Conservation (phyloP, 2,113 vertebrate genomes). For the Solea senegalensis region DNA sequence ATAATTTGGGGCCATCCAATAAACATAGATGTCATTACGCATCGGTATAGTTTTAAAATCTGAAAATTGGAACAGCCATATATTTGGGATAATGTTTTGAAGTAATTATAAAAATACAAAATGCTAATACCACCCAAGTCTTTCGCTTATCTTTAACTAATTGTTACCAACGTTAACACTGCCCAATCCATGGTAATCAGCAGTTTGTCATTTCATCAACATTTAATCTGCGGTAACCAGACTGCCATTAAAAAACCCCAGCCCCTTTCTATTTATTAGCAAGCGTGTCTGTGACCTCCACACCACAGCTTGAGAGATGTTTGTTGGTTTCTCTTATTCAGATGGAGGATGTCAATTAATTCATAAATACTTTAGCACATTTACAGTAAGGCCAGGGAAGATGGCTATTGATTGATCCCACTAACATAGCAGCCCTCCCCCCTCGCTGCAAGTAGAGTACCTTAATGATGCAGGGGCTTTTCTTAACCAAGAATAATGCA, state of each 20-base stretch:
- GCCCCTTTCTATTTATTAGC: slow-evolving; percentile 78
- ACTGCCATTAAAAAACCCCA: slow-evolving; percentile 39
- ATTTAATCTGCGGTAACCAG: slow-evolving; percentile 36
- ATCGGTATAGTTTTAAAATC: too few relatives aligned
- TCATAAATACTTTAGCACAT: slow-evolving; percentile 86
- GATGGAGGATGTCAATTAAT: slow-evolving; percentile 83
- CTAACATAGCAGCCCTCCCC: slow-evolving; percentile 71
- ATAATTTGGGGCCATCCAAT: too few relatives aligned
- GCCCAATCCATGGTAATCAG: background rate
- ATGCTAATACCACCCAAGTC: background rate
- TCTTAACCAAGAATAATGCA: slow-evolving; percentile 69
- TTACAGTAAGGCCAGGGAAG: slow-evolving; percentile 83
- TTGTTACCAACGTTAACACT: background rate
- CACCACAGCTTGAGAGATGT: slow-evolving; percentile 52
- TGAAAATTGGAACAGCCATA: background rate
- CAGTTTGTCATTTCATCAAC: slow-evolving; percentile 33
- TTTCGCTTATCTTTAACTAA: background rate
- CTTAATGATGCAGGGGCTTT: slow-evolving; percentile 69
- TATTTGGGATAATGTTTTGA: too few relatives aligned
- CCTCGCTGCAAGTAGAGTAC: slow-evolving; percentile 50
- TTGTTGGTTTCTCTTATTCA: slow-evolving; percentile 68
- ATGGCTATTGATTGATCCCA: slow-evolving; percentile 83
- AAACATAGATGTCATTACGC: too few relatives aligned
- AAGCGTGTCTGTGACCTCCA: slow-evolving; percentile 71
- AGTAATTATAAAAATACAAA: background rate